phyloP scores from a whole-genome alignment of 1,140 invertebrate species.

The Psilanteris sp. region DNA sequence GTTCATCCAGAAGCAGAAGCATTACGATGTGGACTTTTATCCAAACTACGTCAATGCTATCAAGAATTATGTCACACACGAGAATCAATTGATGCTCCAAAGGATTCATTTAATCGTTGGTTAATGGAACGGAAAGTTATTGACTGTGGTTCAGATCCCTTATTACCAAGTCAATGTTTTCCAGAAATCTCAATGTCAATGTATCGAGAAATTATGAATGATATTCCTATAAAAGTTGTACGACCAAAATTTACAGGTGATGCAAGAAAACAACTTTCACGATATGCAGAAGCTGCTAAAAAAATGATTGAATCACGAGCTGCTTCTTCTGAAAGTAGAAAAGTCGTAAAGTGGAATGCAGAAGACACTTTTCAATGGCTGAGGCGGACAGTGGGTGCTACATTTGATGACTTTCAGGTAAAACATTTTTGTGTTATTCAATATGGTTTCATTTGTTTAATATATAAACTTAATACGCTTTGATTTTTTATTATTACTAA shows the following conservation, averaged over 20 bases:
- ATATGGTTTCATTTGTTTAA: too few species aligned
- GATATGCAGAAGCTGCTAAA: constrained; percentile 97
- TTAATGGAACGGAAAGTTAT: constrained; percentile 96
- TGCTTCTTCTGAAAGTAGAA: constrained; percentile 94
- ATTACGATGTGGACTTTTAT: constrained; percentile 87
- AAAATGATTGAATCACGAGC: constrained; percentile 96
- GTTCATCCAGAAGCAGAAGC: constrained; percentile 96
- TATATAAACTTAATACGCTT: too few species aligned
- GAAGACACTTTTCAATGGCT: constrained; percentile 98
- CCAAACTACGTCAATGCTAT: constrained; percentile 93
- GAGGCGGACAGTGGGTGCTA: constrained; percentile 94
- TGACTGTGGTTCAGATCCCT: constrained; percentile 91
- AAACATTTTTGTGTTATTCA: too few species aligned
- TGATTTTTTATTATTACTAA: too few species aligned
- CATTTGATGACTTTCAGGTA: constrained; percentile 97
- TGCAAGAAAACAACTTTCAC: constrained; percentile 95
- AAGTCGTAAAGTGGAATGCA: constrained; percentile 99
- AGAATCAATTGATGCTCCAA: constrained; percentile 96
- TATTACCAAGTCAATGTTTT: constrained; percentile 94
- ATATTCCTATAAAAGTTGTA: constrained; percentile 97
- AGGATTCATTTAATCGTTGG: constrained; percentile 98
- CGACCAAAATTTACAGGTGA: constrained; percentile 97
- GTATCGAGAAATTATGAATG: constrained; percentile 99
- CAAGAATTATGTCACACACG: constrained; percentile 96
- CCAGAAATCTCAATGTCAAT: constrained; percentile 96